phyloP scores from a whole-genome alignment of 2,888 invertebrate species.

The Dioctria linearis region DNA sequence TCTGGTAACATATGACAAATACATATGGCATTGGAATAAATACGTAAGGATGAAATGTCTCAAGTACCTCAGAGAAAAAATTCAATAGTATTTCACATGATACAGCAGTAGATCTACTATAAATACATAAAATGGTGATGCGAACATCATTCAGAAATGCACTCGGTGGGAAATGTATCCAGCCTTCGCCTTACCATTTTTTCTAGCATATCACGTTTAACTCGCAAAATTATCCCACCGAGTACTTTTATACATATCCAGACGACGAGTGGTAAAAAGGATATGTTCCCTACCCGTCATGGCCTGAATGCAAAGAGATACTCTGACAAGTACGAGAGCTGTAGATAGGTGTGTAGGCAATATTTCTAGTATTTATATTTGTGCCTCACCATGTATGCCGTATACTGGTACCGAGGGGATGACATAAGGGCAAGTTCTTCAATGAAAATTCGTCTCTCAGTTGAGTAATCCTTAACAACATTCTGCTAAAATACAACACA shows the following conservation, averaged over 20 bases:
- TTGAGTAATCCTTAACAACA: slow-evolving; percentile 39
- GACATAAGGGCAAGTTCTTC: slow-evolving; percentile 27
- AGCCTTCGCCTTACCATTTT: slow-evolving; percentile 12
- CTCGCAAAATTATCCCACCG: slow-evolving; percentile 46
- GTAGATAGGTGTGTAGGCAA: slow-evolving; percentile 5
- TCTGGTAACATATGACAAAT: slow-evolving; percentile 1
- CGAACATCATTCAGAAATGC: slow-evolving; percentile 29
- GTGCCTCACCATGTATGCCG: background rate
- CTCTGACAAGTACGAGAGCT: slow-evolving; percentile 2
- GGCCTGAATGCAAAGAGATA: slow-evolving; percentile 18
- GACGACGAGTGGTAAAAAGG: slow-evolving; percentile 32
- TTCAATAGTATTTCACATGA: slow-evolving; percentile 44
- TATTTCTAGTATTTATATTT: slow-evolving; percentile 34
- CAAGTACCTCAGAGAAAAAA: slow-evolving; percentile 40
- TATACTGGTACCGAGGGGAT: background rate
- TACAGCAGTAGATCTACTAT: slow-evolving; percentile 44
- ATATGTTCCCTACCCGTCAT: background rate
- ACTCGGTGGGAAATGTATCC: background rate
- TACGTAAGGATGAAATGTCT: slow-evolving; percentile 40
- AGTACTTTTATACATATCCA: slow-evolving; percentile 22
- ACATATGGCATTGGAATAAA: slow-evolving; percentile 2
- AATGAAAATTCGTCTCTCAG: slow-evolving; percentile 9
- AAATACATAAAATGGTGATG: slow-evolving; percentile 35
- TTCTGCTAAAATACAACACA: slow-evolving; percentile 2
- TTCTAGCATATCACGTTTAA: slow-evolving; percentile 30